phyloP scores from a whole-genome alignment of 2,888 invertebrate species.

The Drosophila falleni region DNA sequence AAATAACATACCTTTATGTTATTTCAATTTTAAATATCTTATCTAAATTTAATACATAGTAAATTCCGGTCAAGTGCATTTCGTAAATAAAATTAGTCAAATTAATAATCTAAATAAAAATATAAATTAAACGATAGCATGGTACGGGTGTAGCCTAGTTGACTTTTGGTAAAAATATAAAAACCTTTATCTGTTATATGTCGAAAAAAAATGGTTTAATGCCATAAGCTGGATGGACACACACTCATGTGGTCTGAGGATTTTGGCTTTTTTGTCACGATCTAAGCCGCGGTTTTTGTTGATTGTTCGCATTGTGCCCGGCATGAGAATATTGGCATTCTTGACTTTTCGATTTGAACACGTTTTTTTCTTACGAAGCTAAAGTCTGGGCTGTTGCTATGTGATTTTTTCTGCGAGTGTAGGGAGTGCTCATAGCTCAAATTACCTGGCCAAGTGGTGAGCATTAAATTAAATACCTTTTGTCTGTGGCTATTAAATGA shows the following conservation, averaged over 20 bases:
- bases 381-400: not conserved
- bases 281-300: slow-evolving; percentile 59
- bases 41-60: too few species aligned
- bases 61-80: too few species aligned
- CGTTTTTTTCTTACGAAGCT: not conserved
- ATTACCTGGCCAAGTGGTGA: slow-evolving; percentile 69
- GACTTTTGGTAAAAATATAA: not conserved
- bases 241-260: slow-evolving; percentile 8
- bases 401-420: slow-evolving; percentile 34
- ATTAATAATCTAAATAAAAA: not conserved
- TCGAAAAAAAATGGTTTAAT: slow-evolving; percentile 26
- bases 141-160: not conserved
- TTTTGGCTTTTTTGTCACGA: slow-evolving; percentile 73
- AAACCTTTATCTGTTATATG: slow-evolving; percentile 30
- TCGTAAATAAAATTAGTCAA: too few species aligned
- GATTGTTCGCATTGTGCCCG: slow-evolving; percentile 51
- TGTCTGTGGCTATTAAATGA: slow-evolving; percentile 69
- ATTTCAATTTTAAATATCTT: not conserved
- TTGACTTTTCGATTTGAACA: slow-evolving; percentile 50
- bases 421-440: slow-evolving; percentile 56
- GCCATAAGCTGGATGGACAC: slow-evolving; percentile 16
- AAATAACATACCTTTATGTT: too few species aligned
- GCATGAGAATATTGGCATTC: slow-evolving; percentile 63
- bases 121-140: not conserved
- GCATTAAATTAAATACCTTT: slow-evolving; percentile 79